Base-by-base conservation (phyloP, 2,797 vertebrate species). In the Petrocephalus schoutedeni region DNA sequence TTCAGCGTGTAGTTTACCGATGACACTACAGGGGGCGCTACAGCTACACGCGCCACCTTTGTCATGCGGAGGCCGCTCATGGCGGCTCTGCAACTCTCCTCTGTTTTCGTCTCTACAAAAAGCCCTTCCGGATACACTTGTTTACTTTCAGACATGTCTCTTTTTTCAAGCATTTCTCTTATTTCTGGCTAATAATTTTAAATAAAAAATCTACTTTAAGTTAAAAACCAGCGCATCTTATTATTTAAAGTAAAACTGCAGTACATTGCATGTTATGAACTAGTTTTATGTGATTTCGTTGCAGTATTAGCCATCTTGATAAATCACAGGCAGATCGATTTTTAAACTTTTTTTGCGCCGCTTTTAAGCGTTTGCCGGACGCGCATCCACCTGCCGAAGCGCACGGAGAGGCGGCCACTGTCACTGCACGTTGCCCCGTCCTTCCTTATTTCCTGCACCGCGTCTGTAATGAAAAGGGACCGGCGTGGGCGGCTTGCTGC, bases 391-490 rank as follows among this genome's bases (percentile, higher is more conserved):
- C 64, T 10, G 64, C 64, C 5, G 64, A 41, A 74, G 67, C 45
- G 41, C 49, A 80, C 74, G 19, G 41, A 84, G 51, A 49, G 49
- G 82, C 54, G 49, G 51, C 49, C 4, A 2, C 23, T n/a, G 19
- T 83, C 21, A 83, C n/a, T 54, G 8, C 45, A 23, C 45, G 41
- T 4, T 23, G 51, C 45, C 21, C 8, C 53, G 23, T 32, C 2
- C 19, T 32, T 58, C 21, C 9, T 19, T 36, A 36, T 23, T 10
- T 45, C 16, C n/a, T 86, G 6, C 0, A 58, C 23, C 56, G 85
- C 28, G n/a, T 56, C 6, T 8, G 94, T 94, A 93, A 97, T 96
- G 95, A 97, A 95, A 92, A 95, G 95, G 89, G 94, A 93, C 91
- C 94, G 95, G 84, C 94, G 94, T 28, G 92, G 92, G 0, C 95